Conservation (phyloP, 2,797 vertebrate genomes). For the Anguilla marmorata region DNA sequence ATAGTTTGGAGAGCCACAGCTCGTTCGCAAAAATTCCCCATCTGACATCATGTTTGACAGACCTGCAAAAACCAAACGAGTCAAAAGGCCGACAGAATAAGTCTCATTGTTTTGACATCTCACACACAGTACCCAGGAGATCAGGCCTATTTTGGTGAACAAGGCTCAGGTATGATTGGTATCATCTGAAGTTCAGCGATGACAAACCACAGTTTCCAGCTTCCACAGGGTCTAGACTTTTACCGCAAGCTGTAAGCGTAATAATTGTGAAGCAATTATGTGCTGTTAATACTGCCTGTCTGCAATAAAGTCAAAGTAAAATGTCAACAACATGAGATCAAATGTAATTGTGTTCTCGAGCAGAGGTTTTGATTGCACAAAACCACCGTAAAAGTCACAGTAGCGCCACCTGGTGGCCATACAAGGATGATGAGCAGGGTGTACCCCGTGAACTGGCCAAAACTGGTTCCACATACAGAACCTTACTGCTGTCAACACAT, state of each 20-base stretch:
- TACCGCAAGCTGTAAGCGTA: neutral
- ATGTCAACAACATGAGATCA: neutral
- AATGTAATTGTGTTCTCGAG: neutral
- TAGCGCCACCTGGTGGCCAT: neutral
- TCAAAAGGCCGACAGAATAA: neutral
- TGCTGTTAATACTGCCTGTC: neutral
- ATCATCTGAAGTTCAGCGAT: neutral
- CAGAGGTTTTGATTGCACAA: neutral
- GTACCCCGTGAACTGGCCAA: neutral
- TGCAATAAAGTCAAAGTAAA: neutral
- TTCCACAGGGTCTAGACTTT: neutral
- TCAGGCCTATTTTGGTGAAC: neutral
- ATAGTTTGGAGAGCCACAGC: constrained; percentile 98
- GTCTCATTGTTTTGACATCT: neutral
- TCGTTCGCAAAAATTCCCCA: constrained; percentile 97
- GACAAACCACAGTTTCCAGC: neutral
- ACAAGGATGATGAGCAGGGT: neutral
- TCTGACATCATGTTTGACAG: constrained; percentile 99
- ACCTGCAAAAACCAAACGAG: constrained; percentile 69
- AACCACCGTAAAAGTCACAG: neutral
- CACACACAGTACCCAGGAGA: neutral
- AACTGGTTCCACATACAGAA: neutral
- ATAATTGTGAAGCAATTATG: neutral
- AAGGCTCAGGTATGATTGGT: neutral
- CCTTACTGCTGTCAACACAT: neutral